These are phyloP conservation scores for Acronicta alni DNA, from an alignment of 2,888 invertebrate species.

Conservation along the genomic window DNA sequence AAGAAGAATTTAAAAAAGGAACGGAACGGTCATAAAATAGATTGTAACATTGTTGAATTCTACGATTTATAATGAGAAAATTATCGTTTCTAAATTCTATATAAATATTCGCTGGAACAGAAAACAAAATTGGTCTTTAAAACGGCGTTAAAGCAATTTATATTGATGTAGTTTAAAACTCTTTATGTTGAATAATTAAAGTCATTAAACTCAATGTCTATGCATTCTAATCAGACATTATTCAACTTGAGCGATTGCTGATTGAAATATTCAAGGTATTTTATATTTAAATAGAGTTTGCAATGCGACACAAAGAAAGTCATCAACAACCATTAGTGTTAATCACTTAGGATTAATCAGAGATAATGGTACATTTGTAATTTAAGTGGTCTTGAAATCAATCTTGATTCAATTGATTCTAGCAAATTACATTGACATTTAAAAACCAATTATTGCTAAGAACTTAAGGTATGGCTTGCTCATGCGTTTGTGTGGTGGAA, in stretches of 20 bases:
- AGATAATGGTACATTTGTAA: conserved; percentile 57
- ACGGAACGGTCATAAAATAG: conserved; percentile 13
- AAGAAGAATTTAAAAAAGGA: conserved; percentile 18
- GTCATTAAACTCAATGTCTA: conserved; percentile 29
- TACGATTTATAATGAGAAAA: conserved; percentile 6
- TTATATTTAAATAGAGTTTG: conserved; percentile 31
- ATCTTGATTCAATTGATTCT: conserved; percentile 12
- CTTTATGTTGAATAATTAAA: conserved; percentile 13
- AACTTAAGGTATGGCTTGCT: background rate
- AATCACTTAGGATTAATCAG: conserved; percentile 57
- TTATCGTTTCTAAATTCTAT: background rate
- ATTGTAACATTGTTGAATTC: conserved; percentile 16
- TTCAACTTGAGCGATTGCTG: conserved; percentile 2
- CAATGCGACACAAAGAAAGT: conserved; percentile 34
- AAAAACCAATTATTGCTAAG: background rate
- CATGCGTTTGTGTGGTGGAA: background rate
- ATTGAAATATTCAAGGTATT: conserved; percentile 33
- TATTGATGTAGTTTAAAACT: conserved; percentile 6
- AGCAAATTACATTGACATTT: background rate
- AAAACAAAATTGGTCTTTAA: conserved; percentile 13
- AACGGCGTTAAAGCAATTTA: conserved; percentile 20
- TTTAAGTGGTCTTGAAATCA: conserved; percentile 19
- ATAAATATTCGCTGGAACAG: background rate
- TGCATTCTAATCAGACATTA: conserved; percentile 23
- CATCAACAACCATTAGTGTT: conserved; percentile 47